Percentiles rank a stretch among this genome's conserved stretches.
phyloP scores from a whole-genome alignment of 2,113 vertebrate genomes.

The Carassius auratus region DNA sequence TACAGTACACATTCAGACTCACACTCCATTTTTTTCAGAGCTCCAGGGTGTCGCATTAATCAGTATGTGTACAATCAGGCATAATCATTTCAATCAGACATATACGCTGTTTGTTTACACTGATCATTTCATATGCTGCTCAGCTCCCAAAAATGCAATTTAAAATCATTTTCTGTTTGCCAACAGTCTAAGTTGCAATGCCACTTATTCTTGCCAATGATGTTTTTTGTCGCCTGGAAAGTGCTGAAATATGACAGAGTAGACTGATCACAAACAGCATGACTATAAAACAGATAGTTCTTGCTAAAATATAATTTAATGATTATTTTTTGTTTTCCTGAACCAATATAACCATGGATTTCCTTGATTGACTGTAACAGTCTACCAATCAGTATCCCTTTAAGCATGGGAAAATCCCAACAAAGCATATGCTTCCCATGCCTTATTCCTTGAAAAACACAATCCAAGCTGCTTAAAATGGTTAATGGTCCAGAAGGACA shows the following conservation, averaged over 20 bases:
- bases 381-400: too few species aligned
- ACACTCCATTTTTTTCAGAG: not conserved
- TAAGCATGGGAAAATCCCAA: not conserved
- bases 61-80: constrained; percentile 27
- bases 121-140: constrained; percentile 15
- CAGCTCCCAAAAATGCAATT: not conserved
- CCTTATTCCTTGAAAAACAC: not conserved
- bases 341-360: too few species aligned
- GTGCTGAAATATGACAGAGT: not conserved
- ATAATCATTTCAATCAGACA: constrained; percentile 40
- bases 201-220: constrained; percentile 14
- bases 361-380: too few species aligned
- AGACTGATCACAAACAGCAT: not conserved
- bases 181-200: constrained; percentile 22
- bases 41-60: constrained; percentile 6
- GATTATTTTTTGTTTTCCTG: too few species aligned
- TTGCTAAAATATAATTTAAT: too few species aligned
- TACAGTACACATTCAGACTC: not conserved
- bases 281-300: too few species aligned
- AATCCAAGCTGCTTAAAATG: not conserved
- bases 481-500: constrained; percentile 12
- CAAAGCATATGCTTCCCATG: not conserved
- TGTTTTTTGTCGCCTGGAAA: not conserved
- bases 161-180: not conserved
- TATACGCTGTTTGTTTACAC: not conserved